phyloP scores from a whole-genome alignment of 2,888 invertebrate species.

The Mechanitis messenoides region DNA sequence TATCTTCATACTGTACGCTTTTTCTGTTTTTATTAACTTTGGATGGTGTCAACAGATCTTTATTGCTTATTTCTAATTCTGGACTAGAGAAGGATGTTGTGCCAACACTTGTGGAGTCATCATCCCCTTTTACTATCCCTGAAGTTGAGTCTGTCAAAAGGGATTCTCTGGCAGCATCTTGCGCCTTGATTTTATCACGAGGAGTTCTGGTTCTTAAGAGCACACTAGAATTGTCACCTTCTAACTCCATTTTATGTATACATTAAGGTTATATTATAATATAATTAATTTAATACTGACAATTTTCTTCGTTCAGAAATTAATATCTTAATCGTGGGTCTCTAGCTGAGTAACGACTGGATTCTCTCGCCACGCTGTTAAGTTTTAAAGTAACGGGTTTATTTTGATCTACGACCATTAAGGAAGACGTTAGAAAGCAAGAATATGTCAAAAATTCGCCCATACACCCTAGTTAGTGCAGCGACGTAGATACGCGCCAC shows the following conservation, averaged over 20 bases:
- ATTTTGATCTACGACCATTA: slow-evolving; percentile 76
- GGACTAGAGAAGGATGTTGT: slow-evolving; percentile 60
- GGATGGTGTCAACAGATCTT: slow-evolving; percentile 33
- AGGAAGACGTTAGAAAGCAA: slow-evolving; percentile 54
- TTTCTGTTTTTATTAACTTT: slow-evolving; percentile 28
- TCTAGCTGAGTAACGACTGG: slow-evolving; percentile 70
- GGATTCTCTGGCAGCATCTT: slow-evolving; percentile 56
- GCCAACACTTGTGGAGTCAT: slow-evolving; percentile 51
- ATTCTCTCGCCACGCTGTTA: slow-evolving; percentile 69
- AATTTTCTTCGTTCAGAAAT: slow-evolving; percentile 28
- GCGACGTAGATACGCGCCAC: slow-evolving; percentile 8
- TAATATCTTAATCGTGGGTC: slow-evolving; percentile 78
- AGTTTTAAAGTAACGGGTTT: slow-evolving; percentile 70
- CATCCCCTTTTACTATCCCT: slow-evolving; percentile 68
- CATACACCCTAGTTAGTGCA: slow-evolving; percentile 53
- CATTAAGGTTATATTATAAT: slow-evolving; percentile 34
- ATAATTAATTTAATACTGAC: slow-evolving; percentile 58
- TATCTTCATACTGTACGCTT: slow-evolving; percentile 23
- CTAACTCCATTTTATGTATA: slow-evolving; percentile 50
- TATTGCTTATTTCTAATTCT: slow-evolving; percentile 52
- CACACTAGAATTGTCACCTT: slow-evolving; percentile 44
- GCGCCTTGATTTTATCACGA: slow-evolving; percentile 37
- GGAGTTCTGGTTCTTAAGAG: slow-evolving; percentile 57
- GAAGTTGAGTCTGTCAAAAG: slow-evolving; percentile 69
- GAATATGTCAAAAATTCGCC: slow-evolving; percentile 45